Conservation (phyloP, 2,113 vertebrate species). For the Ciconia maguari region DNA sequence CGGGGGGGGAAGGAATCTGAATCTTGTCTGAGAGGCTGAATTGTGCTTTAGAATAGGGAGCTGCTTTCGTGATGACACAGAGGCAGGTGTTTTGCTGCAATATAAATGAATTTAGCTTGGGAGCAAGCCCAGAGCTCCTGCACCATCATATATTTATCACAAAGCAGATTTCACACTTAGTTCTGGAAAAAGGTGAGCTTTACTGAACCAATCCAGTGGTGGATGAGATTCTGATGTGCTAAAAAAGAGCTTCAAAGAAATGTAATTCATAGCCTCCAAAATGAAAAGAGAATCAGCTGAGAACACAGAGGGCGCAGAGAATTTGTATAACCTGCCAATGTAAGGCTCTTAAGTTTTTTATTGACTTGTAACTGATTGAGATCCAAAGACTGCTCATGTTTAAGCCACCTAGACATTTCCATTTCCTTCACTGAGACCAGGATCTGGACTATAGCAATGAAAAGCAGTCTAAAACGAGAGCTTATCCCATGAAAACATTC, state of each 20-base stretch:
- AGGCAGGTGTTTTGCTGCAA: constrained; percentile 32
- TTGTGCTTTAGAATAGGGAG: constrained; percentile 3
- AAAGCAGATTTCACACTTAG: constrained; percentile 23
- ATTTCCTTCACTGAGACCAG: neutral
- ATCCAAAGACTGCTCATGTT: neutral
- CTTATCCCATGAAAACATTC: neutral
- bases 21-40: neutral
- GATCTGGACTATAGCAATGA: neutral
- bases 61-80: neutral
- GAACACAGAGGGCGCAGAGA: neutral
- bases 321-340: neutral
- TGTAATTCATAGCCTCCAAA: neutral
- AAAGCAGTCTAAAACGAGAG: neutral
- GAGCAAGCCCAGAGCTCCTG: constrained; percentile 6
- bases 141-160: neutral
- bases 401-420: neutral
- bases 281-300: neutral
- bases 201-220: neutral
- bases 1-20: neutral
- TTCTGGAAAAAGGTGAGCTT: neutral
- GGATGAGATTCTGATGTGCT: neutral
- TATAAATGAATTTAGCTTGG: neutral
- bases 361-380: neutral
- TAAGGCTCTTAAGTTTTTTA: neutral
- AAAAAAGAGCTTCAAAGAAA: neutral